Evolutionary conservation across 2,113 vertebrate genomes (phyloP), one percentile per base, ranked within the genome.

Genomic region (Arothron firmamentum): DNA sequence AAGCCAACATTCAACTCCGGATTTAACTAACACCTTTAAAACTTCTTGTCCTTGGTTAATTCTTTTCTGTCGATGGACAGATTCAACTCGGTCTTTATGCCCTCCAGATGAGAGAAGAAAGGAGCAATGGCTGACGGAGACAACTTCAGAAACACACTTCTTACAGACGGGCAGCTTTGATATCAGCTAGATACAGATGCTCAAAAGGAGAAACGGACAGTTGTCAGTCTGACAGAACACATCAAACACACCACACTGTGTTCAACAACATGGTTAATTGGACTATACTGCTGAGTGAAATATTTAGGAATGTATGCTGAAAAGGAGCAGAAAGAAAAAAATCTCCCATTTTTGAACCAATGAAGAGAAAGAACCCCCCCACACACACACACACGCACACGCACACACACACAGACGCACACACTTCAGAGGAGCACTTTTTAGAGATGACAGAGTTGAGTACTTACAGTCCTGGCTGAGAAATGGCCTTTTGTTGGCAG

Each of bases 361-460:
- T 59, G 58, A 62, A 67, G 53, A 67, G 53, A 47, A 61, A 64
- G 16, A 50, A 55, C 18, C 57, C 52, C 52, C 85, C 82, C 85
- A n/a, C n/a, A n/a, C n/a, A n/a, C n/a, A n/a, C n/a, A n/a, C n/a
- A n/a, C n/a, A n/a, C n/a, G n/a, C n/a, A n/a, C n/a, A n/a, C n/a
- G n/a, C n/a, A n/a, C n/a, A n/a, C n/a, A n/a, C n/a, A n/a, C n/a
- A n/a, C n/a, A n/a, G n/a, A n/a, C n/a, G n/a, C n/a, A n/a, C n/a
- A n/a, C 64, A 10, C 34, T 68, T 89, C 87, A 87, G 86, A 88
- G 86, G 87, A 93, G 92, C 92, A 93, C 93, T 94, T 96, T 94
- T 62, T 52, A 81, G 67, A 77, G 59, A 56, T 62, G 52, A 59
- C 42, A 4, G 20, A 62, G 59, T 59, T 69, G 65, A 74, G 62